A percentile compares a stretch with the other conserved stretches of the same genome.
Conservation (phyloP, 2,888 invertebrate species). For the Chromoteleia sp. region DNA sequence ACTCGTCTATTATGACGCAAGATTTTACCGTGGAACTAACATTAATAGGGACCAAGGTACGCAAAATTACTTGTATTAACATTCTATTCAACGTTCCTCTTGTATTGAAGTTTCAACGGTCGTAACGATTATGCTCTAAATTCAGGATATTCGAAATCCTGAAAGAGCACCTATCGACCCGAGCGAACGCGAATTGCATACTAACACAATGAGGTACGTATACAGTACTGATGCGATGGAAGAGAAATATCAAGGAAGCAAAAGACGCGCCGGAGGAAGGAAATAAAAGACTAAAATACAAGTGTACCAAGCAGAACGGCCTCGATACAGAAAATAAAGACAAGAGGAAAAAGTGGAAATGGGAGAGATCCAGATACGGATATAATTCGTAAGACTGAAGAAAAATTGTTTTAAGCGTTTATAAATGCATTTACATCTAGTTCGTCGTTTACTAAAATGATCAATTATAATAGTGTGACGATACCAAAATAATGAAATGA, state of each 20-base stretch:
- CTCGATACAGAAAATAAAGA: slow-evolving; percentile 45
- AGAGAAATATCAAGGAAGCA: slow-evolving; percentile 69
- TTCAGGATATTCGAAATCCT: slow-evolving; percentile 70
- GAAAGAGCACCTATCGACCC: slow-evolving; percentile 69
- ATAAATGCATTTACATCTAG: slow-evolving; percentile 1
- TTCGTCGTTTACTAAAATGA: background rate
- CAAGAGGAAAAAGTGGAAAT: slow-evolving; percentile 41
- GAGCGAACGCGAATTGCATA: slow-evolving; percentile 68
- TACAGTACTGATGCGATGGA: slow-evolving; percentile 61
- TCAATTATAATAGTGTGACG: too few species aligned
- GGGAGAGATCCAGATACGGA: slow-evolving; percentile 7
- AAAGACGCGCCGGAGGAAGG: slow-evolving; percentile 58
- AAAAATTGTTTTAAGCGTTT: slow-evolving; percentile 1
- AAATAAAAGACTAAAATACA: slow-evolving; percentile 65
- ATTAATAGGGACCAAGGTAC: slow-evolving; percentile 61
- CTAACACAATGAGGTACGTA: slow-evolving; percentile 64
- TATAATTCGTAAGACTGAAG: background rate
- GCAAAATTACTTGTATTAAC: slow-evolving; percentile 75
- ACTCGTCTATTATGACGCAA: slow-evolving; percentile 62
- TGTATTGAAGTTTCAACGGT: slow-evolving; percentile 65
- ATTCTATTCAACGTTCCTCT: slow-evolving; percentile 68
- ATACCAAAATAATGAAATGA: too few species aligned
- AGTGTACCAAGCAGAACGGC: slow-evolving; percentile 49
- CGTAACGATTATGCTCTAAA: slow-evolving; percentile 69
- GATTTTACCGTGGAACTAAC: slow-evolving; percentile 66